phyloP scores from a whole-genome alignment of 2,888 invertebrate species.

The Noctuana brunneofusca region DNA sequence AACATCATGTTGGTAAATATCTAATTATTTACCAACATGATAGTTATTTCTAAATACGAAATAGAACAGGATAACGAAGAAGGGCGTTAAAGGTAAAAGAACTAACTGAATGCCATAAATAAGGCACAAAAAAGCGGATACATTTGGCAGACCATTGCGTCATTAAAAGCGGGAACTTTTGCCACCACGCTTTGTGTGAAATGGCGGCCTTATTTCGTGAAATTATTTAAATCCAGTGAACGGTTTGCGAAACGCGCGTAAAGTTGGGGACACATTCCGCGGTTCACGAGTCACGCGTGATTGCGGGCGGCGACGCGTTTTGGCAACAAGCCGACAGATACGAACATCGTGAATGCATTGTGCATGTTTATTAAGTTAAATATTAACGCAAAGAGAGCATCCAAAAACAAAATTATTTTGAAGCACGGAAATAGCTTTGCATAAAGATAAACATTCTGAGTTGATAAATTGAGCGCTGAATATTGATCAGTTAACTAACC shows the following conservation, averaged over 20 bases:
- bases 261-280: slow-evolving; percentile 22
- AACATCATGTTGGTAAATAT: no score
- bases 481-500: no score
- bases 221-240: slow-evolving; percentile 33
- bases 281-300: slow-evolving; percentile 15
- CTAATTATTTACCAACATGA: no score
- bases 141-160: slow-evolving; percentile 33
- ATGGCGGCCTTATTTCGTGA: slow-evolving; percentile 42
- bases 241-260: slow-evolving; percentile 16
- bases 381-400: not conserved
- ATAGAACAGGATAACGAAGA: slow-evolving; percentile 17
- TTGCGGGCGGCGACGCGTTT: slow-evolving; percentile 46
- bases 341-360: slow-evolving; percentile 14
- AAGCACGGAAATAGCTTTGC: not conserved
- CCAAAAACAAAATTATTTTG: not conserved
- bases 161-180: slow-evolving; percentile 33
- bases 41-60: not conserved
- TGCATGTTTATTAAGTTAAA: slow-evolving; percentile 18
- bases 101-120: slow-evolving; percentile 23
- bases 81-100: slow-evolving; percentile 19
- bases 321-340: slow-evolving; percentile 50
- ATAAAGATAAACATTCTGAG: not conserved
- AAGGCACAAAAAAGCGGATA: slow-evolving; percentile 32
- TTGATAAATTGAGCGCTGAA: not conserved
- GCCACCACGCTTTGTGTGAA: slow-evolving; percentile 30